These are phyloP conservation scores for Chlorodrepanis virens DNA, from an alignment of 2,113 vertebrate genomes.

Conservation along the genomic window DNA sequence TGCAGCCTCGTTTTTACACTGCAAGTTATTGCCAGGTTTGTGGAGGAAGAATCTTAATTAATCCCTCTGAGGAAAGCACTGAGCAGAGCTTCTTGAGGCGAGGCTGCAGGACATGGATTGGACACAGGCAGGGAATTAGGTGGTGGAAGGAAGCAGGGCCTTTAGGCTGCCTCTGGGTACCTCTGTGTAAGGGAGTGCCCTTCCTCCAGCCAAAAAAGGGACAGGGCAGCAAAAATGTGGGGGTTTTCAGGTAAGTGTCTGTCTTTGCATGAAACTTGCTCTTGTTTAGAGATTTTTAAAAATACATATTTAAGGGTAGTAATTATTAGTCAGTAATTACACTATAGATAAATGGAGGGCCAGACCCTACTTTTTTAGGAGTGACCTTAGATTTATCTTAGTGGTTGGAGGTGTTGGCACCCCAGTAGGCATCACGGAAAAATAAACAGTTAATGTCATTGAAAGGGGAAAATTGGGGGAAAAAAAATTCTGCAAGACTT, in stretches of 20 bases:
- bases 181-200: background rate
- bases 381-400: background rate
- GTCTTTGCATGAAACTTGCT: background rate
- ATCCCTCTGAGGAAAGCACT: background rate
- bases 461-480: background rate
- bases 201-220: background rate
- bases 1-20: background rate
- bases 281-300: background rate
- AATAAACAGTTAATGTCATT: background rate
- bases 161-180: background rate
- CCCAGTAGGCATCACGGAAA: background rate
- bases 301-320: background rate
- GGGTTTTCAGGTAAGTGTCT: background rate
- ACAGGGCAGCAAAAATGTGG: background rate
- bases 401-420: background rate
- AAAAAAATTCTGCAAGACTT: background rate
- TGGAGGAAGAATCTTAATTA: background rate
- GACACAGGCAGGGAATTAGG: background rate
- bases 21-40: background rate
- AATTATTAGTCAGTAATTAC: background rate
- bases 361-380: background rate
- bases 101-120: background rate
- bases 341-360: background rate
- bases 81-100: background rate
- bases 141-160: background rate